Percentiles rank a stretch among this genome's conserved stretches.
Evolutionary conservation across 2,888 invertebrate genomes (phyloP).

Genomic region (Troilus luridus): DNA sequence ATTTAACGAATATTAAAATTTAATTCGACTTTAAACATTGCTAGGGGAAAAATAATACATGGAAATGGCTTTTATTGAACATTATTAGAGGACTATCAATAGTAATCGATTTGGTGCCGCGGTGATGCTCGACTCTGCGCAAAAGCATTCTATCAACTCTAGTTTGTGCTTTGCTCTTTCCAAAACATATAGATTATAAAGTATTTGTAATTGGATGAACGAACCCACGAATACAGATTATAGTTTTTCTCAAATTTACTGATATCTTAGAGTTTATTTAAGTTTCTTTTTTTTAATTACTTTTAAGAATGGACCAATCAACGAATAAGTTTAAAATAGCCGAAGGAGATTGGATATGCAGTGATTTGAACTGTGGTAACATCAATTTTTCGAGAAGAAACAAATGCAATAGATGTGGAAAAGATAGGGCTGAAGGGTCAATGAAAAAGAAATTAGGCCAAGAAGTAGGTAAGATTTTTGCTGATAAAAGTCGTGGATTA

Average conservation of each 20-base stretch:
- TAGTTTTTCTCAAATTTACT: conserved; percentile 23
- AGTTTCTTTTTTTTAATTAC: neutral
- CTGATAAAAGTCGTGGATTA: conserved; percentile 97
- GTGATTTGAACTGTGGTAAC: conserved; percentile 84
- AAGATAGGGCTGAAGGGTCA: conserved; percentile 68
- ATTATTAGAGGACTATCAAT: neutral
- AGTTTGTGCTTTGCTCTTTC: neutral
- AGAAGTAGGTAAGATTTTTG: conserved; percentile 98
- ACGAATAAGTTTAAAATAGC: conserved; percentile 66
- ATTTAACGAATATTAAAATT: neutral
- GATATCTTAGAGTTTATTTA: conserved; percentile 14
- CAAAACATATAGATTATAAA: neutral
- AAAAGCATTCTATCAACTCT: conserved; percentile 12
- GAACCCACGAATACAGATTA: neutral
- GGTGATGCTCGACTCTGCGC: neutral
- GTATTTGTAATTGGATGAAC: neutral
- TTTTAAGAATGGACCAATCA: conserved; percentile 56
- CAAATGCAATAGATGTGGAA: conserved; percentile 93
- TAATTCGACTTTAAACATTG: neutral
- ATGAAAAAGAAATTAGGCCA: conserved; percentile 89
- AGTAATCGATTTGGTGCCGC: conserved; percentile 18
- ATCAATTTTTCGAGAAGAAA: conserved; percentile 93
- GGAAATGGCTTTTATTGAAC: neutral
- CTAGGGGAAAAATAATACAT: neutral
- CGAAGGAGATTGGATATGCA: conserved; percentile 78